Percentiles rank a stretch among this genome's conserved stretches.
phyloP scores from a whole-genome alignment of 2,113 vertebrate genomes.

The Meleagris gallopavo region DNA sequence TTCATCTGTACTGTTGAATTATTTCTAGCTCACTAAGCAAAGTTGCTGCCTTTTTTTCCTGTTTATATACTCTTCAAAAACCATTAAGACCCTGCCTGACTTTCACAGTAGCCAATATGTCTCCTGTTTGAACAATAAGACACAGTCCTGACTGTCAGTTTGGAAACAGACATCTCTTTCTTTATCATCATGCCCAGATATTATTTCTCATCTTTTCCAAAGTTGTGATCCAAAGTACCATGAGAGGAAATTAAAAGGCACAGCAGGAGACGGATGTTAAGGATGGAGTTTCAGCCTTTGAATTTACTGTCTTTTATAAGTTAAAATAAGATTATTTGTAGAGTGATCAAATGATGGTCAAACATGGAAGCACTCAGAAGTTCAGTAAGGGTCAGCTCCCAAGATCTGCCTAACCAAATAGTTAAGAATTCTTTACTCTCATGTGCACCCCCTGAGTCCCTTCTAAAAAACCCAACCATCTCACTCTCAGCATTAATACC shows the following conservation, averaged over 20 bases:
- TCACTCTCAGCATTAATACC: background rate
- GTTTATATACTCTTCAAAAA: slow-evolving; percentile 45
- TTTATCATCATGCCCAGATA: slow-evolving; percentile 39
- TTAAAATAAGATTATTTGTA: slow-evolving; percentile 55
- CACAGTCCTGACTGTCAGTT: slow-evolving; percentile 41
- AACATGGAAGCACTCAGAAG: background rate
- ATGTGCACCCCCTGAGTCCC: background rate
- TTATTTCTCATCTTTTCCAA: slow-evolving; percentile 64
- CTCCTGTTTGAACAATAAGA: slow-evolving; percentile 56
- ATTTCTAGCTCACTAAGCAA: slow-evolving; percentile 53
- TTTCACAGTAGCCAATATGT: slow-evolving; percentile 26
- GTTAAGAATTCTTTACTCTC: background rate
- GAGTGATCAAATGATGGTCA: slow-evolving; percentile 32
- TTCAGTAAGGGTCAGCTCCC: background rate
- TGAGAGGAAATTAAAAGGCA: slow-evolving; percentile 50
- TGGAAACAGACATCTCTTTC: slow-evolving; percentile 44
- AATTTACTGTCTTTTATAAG: slow-evolving; percentile 35
- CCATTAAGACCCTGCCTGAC: background rate
- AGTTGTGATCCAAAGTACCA: slow-evolving; percentile 54
- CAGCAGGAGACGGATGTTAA: slow-evolving; percentile 25
- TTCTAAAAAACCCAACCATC: background rate
- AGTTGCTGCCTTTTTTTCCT: slow-evolving; percentile 24
- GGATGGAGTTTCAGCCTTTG: background rate
- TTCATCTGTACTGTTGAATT: slow-evolving; percentile 27
- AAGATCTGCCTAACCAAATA: background rate